Evolutionary conservation across 1,140 invertebrate species (phyloP), one percentile per base, ranked within the genome.

Genomic region (Epicauta chinensis): DNA sequence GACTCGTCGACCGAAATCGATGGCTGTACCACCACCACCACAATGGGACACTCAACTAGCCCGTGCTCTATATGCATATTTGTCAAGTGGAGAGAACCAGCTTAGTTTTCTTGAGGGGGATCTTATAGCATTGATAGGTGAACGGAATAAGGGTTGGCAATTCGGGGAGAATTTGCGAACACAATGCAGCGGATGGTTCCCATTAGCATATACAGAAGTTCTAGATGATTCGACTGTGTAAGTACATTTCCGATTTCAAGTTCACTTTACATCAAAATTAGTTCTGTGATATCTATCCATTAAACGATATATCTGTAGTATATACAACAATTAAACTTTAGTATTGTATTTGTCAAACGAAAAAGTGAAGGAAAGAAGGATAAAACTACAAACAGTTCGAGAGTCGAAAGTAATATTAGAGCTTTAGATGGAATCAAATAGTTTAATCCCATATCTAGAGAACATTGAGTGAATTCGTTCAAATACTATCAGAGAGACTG

Each of bases 61-160:
- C 1, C 79, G 88, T 54, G 91, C 91, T 9, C 73, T 94, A 10
- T 94, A 94, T 63, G 88, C 89, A 35, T 94, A 95, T 73, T 77
- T 91, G 37, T 91, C 89, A 13, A 89, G 87, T 44, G 89, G 89
- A 3, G 91, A 95, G 60, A 93, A 92, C 73, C 92, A 95, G 72
- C 77, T 95, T 31, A 91, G 87, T 62, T 96, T 95, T 72, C 81
- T 89, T 48, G 90, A 94, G 72, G 91, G 91, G 55, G 93, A 96
- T 71, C 75, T 91, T 45, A 86, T 96, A 15, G 84, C 87, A 5
- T 70, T 95, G 53, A 84, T 94, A 56, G 93, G 91, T 67, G 90
- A 93, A 60, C 79, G 90, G 53, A 92, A 89, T 63, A 93, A 93
- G 68, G 92, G 93, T 36, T 97, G 92, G 92, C 92, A 96, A 69